Evolutionary conservation across 1,140 invertebrate genomes (phyloP), one percentile per base, ranked within the genome.

Genomic region (Heliconius congener): DNA sequence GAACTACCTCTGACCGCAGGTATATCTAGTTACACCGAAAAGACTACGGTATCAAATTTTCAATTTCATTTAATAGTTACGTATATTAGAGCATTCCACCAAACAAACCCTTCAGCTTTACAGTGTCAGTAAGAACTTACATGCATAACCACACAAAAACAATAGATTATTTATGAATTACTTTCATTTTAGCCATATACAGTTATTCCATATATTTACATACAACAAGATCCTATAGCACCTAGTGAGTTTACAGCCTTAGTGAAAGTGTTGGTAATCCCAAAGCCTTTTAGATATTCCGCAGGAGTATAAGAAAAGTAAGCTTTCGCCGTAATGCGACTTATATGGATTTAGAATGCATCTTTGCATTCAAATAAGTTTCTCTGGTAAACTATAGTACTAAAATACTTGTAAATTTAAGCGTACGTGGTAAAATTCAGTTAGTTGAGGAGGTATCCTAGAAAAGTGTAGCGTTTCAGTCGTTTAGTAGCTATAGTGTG

Each of bases 181-280:
- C 50, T 52, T 52, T 52, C 50, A 19, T 52, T 19, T 18, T 19
- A 19, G 2, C 18, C 5, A 66, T 13, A 16, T 13, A 16, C 60
- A 16, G 23, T 30, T 30, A 60, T 46, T 46, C 16, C 0, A 27
- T 30, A 13, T 4, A 66, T 27, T 66, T 23, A 66, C 8, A 23
- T 30, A 57, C 60, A 27, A 66, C 16, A 16, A 30, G 27, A 66
- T 30, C 9, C 60, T 27, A 66, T 6, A 66, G 3, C 3, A 66
- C n/a, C 13, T 6, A 66, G 60, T 66, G 60, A 30, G 60, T 66
- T 66, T 6, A 13, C 27, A 66, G 60, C 60, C 60, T 66, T 66
- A 66, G 60, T 66, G 60, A 66, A 66, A 66, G 60, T 66, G 60
- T 66, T 66, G 60, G 60, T 66, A 66, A 66, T 66, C 60, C 60